phyloP scores from a whole-genome alignment of 2,113 vertebrate genomes.

The Xenus cinereus region DNA sequence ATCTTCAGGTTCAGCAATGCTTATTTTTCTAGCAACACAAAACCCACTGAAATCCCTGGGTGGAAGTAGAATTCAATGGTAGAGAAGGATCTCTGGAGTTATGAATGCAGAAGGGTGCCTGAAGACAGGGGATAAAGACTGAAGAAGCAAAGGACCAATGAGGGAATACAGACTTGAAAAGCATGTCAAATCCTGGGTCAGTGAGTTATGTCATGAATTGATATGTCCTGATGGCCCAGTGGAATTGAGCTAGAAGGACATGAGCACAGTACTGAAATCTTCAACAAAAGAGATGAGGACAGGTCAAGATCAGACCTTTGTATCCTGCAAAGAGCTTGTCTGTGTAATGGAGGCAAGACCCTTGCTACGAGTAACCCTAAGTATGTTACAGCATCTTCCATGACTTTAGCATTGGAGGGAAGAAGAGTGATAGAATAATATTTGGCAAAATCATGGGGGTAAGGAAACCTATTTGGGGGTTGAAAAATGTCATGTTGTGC shows the following conservation, averaged over 20 bases:
- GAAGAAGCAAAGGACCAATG: neutral
- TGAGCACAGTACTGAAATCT: neutral
- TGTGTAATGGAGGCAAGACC: neutral
- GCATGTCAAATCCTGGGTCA: neutral
- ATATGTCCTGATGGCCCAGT: neutral
- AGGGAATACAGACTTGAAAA: neutral
- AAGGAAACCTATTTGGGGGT: neutral
- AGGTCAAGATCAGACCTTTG: neutral
- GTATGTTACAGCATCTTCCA: neutral
- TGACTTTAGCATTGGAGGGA: neutral
- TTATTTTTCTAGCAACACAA: neutral
- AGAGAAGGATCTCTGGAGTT: neutral
- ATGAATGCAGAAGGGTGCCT: neutral
- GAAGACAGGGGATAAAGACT: neutral
- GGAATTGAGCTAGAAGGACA: neutral
- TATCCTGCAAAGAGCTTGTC: neutral
- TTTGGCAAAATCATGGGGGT: neutral
- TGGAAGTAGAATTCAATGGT: neutral
- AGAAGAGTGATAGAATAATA: neutral
- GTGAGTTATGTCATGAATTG: neutral
- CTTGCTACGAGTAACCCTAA: neutral
- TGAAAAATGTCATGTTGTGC: neutral
- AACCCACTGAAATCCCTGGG: fast-evolving
- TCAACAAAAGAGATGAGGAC: neutral
- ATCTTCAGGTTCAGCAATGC: neutral